These are phyloP conservation scores for Hydra vulgaris DNA, from an alignment of 30 jellyfish, hydroid and myxozoan genomes.

Conservation along the genomic window DNA sequence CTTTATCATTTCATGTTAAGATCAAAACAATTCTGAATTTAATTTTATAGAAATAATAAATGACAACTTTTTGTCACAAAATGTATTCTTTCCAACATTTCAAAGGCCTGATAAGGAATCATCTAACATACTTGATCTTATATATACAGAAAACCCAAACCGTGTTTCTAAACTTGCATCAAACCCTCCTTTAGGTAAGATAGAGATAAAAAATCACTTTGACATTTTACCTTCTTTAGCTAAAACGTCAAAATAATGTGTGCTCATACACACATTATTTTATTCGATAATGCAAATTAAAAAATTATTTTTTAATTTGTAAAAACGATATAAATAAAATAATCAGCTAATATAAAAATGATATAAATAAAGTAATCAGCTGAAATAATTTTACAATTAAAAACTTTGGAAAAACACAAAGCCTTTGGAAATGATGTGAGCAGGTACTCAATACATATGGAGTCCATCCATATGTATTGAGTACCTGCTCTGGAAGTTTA, in stretches of 20 bases:
- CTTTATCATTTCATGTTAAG: not conserved
- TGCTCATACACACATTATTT: no score
- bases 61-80: not conserved
- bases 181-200: not conserved
- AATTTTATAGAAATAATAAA: not conserved
- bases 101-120: not conserved
- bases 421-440: not conserved
- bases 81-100: not conserved
- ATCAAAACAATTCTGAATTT: not conserved
- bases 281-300: no score
- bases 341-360: not conserved
- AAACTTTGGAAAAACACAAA: not conserved
- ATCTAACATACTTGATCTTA: not conserved
- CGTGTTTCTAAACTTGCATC: not conserved
- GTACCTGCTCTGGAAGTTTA: not conserved
- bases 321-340: not conserved
- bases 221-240: not conserved
- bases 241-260: no score
- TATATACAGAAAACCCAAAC: not conserved
- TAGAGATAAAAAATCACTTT: not conserved
- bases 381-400: not conserved
- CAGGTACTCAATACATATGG: no score
- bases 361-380: not conserved
- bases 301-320: not conserved
- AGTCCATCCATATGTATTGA: not conserved